phyloP scores from a whole-genome alignment of 2,113 vertebrate genomes.

The Ancistrus triradiatus region DNA sequence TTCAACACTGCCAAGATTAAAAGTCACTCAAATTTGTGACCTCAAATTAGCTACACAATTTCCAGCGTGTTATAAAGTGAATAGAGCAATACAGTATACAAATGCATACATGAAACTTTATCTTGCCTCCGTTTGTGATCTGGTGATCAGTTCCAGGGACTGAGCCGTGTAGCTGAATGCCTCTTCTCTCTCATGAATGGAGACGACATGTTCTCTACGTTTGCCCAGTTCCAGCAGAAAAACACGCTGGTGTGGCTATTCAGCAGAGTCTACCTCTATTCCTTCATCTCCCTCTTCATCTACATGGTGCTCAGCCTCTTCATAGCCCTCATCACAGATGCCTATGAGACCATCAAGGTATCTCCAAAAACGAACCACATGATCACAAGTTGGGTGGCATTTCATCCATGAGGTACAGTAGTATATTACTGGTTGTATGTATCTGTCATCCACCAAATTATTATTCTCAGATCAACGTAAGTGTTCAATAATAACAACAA shows the following conservation, averaged over 20 bases:
- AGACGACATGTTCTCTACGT: constrained; percentile 98
- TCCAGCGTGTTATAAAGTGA: no score
- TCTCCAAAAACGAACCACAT: neutral
- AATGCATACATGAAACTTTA: no score
- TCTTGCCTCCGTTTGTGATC: neutral
- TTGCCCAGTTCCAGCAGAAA: constrained; percentile 88
- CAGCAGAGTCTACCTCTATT: constrained; percentile 88
- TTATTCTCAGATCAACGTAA: no score
- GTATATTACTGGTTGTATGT: no score
- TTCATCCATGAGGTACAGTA: neutral
- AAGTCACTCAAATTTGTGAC: no score
- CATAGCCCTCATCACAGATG: constrained; percentile 93
- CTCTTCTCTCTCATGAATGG: constrained; percentile 94
- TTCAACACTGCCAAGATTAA: no score
- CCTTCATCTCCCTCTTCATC: constrained; percentile 96
- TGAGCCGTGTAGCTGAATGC: constrained; percentile 89
- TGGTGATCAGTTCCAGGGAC: constrained; percentile 81
- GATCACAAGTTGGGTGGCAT: neutral
- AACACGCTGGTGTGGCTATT: constrained; percentile 90
- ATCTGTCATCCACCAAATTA: no score
- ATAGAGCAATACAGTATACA: no score
- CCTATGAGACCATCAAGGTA: constrained; percentile 98
- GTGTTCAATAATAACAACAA: no score
- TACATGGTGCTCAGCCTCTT: constrained; percentile 99
- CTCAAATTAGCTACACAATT: no score